Evolutionary conservation across 1,140 invertebrate species (phyloP).

Genomic region (Radopholus similis): DNA sequence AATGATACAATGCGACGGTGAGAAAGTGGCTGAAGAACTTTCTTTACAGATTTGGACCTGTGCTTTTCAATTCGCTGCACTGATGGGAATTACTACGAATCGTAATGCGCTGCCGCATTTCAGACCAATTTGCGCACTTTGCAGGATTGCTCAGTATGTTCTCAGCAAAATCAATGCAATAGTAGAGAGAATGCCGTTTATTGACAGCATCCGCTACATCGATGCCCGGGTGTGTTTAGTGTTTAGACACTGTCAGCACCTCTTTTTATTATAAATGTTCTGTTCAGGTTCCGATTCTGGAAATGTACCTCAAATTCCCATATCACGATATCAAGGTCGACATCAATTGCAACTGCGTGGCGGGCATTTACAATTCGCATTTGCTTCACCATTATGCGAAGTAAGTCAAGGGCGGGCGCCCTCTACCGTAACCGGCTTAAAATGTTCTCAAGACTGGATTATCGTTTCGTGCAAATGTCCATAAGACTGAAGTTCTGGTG

Average conservation of each 20-base stretch:
- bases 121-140: neutral
- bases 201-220: neutral
- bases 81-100: slow-evolving; percentile 16
- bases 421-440: neutral
- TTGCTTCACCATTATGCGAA: slow-evolving; percentile 25
- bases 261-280: too few relatives aligned
- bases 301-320: slow-evolving; percentile 24
- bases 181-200: slow-evolving; percentile 14
- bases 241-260: neutral
- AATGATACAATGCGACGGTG: too few relatives aligned
- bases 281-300: slow-evolving; percentile 30
- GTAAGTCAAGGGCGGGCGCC: slow-evolving; percentile 17
- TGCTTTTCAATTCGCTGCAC: slow-evolving; percentile 23
- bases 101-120: slow-evolving; percentile 22
- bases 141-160: slow-evolving; percentile 4
- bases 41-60: slow-evolving; percentile 28
- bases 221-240: slow-evolving; percentile 12
- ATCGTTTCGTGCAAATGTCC: slow-evolving; percentile 19
- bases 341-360: slow-evolving; percentile 46
- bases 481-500: slow-evolving; percentile 34
- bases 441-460: slow-evolving; percentile 17
- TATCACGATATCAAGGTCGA: slow-evolving; percentile 35
- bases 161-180: slow-evolving; percentile 8
- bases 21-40: too few relatives aligned
- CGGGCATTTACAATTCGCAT: slow-evolving; percentile 43